Evolutionary conservation across 2,888 invertebrate genomes (phyloP).

Genomic region (Erebia ligea): DNA sequence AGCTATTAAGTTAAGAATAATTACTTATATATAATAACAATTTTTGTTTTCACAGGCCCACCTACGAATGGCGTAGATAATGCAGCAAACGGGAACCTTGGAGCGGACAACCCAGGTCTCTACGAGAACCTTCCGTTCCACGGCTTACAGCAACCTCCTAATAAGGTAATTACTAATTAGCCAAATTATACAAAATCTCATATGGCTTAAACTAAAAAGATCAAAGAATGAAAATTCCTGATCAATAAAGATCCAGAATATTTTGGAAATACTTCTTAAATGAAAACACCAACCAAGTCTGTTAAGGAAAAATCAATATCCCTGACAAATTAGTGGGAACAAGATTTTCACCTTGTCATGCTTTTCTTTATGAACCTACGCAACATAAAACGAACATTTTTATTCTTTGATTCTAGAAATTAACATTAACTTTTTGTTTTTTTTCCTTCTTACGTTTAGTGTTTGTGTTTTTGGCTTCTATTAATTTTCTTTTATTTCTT

Average conservation of each 20-base stretch:
- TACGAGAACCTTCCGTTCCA: constrained; percentile 98
- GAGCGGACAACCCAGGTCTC: constrained; percentile 92
- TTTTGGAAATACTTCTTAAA: background rate
- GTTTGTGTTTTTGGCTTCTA: constrained; percentile 46
- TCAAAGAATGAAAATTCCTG: background rate
- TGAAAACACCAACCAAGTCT: no score
- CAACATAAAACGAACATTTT: no score
- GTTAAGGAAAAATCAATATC: no score
- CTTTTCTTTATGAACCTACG: no score
- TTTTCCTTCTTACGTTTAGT: background rate
- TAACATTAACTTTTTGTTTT: background rate
- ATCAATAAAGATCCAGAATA: background rate
- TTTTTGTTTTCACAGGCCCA: constrained; percentile 64
- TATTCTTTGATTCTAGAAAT: background rate
- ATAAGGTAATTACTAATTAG: constrained; percentile 87
- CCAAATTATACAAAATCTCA: background rate
- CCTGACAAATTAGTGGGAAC: no score
- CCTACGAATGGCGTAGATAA: constrained; percentile 82
- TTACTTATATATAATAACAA: background rate
- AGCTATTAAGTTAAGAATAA: background rate
- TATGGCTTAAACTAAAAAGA: constrained; percentile 5
- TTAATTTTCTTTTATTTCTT: constrained; percentile 70
- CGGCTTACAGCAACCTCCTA: constrained; percentile 95
- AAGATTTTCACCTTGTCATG: no score
- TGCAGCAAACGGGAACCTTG: constrained; percentile 84